These are phyloP conservation scores for Trachelus troglodyta DNA, from an alignment of 2,888 invertebrate species.

Conservation along the genomic window DNA sequence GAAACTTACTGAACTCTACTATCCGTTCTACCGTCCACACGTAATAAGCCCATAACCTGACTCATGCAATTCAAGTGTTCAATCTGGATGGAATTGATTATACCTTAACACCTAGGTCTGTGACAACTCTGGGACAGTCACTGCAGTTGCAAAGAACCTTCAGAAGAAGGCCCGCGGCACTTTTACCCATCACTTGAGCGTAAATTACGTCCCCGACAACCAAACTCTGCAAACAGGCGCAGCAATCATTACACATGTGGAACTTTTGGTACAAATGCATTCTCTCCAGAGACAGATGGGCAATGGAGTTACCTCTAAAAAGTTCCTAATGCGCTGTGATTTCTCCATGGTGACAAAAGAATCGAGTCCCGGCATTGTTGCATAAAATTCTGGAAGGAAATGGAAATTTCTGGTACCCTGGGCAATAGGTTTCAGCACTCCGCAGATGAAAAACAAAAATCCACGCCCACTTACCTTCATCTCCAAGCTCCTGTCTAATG, in stretches of 20 bases:
- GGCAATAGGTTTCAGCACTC: too few species aligned
- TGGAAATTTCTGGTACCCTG: neutral
- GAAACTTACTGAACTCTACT: too few species aligned
- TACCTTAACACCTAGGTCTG: conserved; percentile 90
- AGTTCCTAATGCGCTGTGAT: conserved; percentile 80
- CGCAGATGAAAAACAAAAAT: too few species aligned
- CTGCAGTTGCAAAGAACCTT: conserved; percentile 88
- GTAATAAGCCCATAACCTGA: too few species aligned
- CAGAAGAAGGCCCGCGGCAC: conserved; percentile 79
- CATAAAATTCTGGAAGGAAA: conserved; percentile 74
- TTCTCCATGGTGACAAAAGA: conserved; percentile 85
- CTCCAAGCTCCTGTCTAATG: conserved; percentile 65
- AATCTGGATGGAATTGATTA: neutral
- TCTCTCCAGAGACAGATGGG: too few species aligned
- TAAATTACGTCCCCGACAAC: conserved; percentile 79
- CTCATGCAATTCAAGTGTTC: neutral
- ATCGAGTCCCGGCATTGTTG: conserved; percentile 88
- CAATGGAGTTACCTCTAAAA: conserved; percentile 77
- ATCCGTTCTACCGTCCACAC: too few species aligned
- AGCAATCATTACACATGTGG: too few species aligned
- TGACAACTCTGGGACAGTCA: conserved; percentile 81
- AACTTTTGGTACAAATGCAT: too few species aligned
- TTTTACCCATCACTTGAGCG: conserved; percentile 81
- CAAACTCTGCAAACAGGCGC: conserved; percentile 53
- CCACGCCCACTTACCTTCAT: conserved; percentile 69